A percentile compares a stretch with the other conserved stretches of the same genome.
These are phyloP conservation scores for Sphaerophoria taeniata DNA, from an alignment of 2,888 invertebrate species.

Conservation along the genomic window DNA sequence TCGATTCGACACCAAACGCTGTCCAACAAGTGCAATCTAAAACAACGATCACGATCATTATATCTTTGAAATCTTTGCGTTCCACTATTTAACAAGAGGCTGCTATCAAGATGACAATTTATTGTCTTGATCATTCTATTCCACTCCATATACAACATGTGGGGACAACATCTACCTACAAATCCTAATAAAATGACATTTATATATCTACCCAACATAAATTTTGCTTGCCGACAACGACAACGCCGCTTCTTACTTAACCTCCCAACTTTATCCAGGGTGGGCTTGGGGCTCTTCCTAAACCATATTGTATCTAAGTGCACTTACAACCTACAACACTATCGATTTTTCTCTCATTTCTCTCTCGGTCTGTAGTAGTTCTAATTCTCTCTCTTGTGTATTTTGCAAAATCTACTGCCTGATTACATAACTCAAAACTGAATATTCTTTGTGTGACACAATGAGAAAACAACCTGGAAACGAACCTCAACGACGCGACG, in stretches of 20 bases:
- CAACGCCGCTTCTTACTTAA: constrained; percentile 64
- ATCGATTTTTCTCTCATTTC: constrained; percentile 59
- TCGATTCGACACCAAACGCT: background rate
- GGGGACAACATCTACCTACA: constrained; percentile 69
- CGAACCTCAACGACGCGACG: background rate
- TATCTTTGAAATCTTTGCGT: constrained; percentile 69
- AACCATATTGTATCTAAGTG: constrained; percentile 31
- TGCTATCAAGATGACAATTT: constrained; percentile 72
- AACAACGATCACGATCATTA: constrained; percentile 52
- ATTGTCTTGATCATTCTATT: constrained; percentile 61
- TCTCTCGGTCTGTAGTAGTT: background rate
- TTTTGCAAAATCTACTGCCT: constrained; percentile 32
- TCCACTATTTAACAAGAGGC: constrained; percentile 72
- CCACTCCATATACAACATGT: constrained; percentile 69
- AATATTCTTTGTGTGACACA: constrained; percentile 43
- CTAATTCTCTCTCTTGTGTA: constrained; percentile 16
- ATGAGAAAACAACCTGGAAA: constrained; percentile 32
- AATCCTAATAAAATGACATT: constrained; percentile 52
- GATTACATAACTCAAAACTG: constrained; percentile 49
- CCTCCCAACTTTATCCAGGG: constrained; percentile 63
- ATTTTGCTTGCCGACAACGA: no score
- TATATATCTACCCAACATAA: constrained; percentile 16
- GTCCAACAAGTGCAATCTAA: constrained; percentile 43
- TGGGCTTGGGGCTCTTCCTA: background rate
- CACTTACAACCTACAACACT: constrained; percentile 54